Percentiles rank a stretch among this genome's conserved stretches.
phyloP scores from a whole-genome alignment of 2,113 vertebrate genomes.

The Phainopepla nitens region DNA sequence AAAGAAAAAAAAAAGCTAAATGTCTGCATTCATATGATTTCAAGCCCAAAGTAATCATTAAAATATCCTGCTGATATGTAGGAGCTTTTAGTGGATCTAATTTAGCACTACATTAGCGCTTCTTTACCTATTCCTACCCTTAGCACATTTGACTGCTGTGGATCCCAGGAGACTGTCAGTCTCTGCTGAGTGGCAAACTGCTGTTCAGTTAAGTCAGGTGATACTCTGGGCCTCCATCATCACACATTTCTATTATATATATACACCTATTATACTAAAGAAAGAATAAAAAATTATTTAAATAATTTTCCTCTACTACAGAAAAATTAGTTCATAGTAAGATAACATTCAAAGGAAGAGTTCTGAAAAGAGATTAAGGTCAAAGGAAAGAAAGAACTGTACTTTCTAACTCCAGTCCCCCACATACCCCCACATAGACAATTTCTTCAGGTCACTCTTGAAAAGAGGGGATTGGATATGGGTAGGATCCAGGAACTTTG shows the following conservation, averaged over 20 bases:
- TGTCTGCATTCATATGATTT: neutral
- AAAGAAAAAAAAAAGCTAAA: neutral
- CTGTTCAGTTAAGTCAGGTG: neutral
- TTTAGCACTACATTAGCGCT: neutral
- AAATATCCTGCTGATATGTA: neutral
- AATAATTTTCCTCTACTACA: neutral
- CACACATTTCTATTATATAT: neutral
- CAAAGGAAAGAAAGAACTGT: neutral
- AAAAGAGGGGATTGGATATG: neutral
- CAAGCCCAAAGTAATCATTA: neutral
- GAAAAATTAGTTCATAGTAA: neutral
- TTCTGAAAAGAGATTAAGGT: neutral
- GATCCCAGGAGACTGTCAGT: neutral
- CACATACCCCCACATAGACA: fast-evolving
- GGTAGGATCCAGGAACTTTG: neutral
- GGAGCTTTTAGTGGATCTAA: neutral
- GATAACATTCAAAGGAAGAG: neutral
- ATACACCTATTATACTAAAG: neutral
- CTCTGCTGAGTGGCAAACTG: neutral
- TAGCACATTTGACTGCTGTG: neutral
- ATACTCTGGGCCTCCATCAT: neutral
- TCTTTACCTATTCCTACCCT: neutral
- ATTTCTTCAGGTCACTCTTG: neutral
- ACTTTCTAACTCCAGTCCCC: neutral
- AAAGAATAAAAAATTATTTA: neutral